phyloP scores from a whole-genome alignment of 2,113 vertebrate genomes.

The Zosterops japonicus region DNA sequence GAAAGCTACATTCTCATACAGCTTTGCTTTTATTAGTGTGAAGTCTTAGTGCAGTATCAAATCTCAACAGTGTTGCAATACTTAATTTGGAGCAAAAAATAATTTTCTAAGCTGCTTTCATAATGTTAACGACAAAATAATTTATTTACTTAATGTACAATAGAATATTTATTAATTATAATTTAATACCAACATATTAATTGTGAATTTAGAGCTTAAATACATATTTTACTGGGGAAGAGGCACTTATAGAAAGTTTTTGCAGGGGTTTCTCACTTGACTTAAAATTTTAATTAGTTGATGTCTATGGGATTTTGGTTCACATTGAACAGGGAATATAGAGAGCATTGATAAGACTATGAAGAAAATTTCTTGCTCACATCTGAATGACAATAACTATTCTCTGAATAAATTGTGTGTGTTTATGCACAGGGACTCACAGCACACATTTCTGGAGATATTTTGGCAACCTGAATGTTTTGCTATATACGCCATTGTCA shows the following conservation, averaged over 20 bases:
- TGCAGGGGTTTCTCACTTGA: neutral
- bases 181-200: neutral
- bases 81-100: neutral
- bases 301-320: neutral
- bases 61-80: neutral
- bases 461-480: conserved; percentile 55
- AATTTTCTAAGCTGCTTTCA: neutral
- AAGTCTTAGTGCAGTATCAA: neutral
- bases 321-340: neutral
- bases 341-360: neutral
- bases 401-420: neutral
- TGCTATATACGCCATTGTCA: neutral
- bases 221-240: neutral
- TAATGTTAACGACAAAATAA: neutral
- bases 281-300: neutral
- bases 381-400: neutral
- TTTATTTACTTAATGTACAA: neutral
- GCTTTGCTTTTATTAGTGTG: neutral
- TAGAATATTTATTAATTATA: neutral
- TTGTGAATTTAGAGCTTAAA: neutral
- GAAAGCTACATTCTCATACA: neutral
- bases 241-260: neutral
- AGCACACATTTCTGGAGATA: conserved; percentile 5
- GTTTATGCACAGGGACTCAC: neutral
- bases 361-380: neutral